Evolutionary conservation across 2,888 invertebrate species (phyloP), one percentile per base, ranked within the genome.

Genomic region (Agriotes lineatus): DNA sequence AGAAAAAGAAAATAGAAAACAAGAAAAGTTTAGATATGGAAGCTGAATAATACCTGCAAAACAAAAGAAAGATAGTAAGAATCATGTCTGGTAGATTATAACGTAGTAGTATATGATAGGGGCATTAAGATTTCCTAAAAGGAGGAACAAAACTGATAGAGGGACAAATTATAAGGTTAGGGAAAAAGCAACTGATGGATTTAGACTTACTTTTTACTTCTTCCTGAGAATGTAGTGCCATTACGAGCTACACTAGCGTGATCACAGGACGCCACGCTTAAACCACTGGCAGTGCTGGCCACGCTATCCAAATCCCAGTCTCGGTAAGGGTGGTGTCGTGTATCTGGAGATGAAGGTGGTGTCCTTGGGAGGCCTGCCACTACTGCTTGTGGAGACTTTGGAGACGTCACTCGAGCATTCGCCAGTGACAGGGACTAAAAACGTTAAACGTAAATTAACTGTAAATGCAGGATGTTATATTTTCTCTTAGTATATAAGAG

Each of bases 201-300:
- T n/a, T n/a, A n/a, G n/a, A n/a, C 56, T 37, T 78, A 84, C 82
- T 82, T 83, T 83, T 83, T 84, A 67, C 83, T 84, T 72, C 83
- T 80, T 60, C 87, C 88, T 20, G 87, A 87, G 82, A 87, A 88
- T 45, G 88, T 88, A 63, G 88, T 88, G 50, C 88, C 88, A 77
- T 88, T 88, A 69, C 89, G 89, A 70, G 93, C 93, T 71, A 94
- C 92, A 83, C 91, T 92, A 22, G 93, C 93, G 81, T 94, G 94
- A 82, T 94, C 94, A 78, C 94, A 91, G 12, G 93, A 92, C 71
- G 92, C 91, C 68, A 93, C 93, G 76, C 93, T 93, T 72, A 90
- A 90, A 81, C 93, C 90, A 83, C 93, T 93, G 70, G 92, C 92
- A 81, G 91, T 92, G 81, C 94, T 94, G 79, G 90, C 90, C 70